Evolutionary conservation across 2,888 invertebrate species (phyloP), one percentile per base, ranked within the genome.

Genomic region (Pseudococcus longispinus): DNA sequence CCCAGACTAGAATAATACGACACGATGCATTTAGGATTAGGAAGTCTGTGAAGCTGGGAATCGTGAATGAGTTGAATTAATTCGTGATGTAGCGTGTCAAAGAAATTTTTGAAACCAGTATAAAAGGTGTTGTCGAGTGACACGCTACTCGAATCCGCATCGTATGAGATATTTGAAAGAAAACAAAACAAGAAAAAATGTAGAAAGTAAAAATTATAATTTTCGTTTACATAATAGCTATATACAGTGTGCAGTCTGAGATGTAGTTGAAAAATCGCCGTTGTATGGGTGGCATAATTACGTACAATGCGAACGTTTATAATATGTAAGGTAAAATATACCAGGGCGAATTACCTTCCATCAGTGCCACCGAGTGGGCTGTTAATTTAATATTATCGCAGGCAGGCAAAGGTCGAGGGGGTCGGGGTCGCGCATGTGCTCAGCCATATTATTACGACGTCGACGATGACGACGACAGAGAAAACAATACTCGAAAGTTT

Each of bases 161-260:
- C 65, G 26, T 26, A 1, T 26, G 8, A 5, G 20, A 70, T 8
- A 9, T 20, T 60, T 9, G 60, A 60, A 60, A 23, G 9, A 55
- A 55, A 20, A 55, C n/a, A n/a, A n/a, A 55, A 46, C 2, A 13
- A 11, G n/a, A 18, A 70, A 26, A 29, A 29, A 29, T 29, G 8
- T 70, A 70, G 70, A 70, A 70, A 70, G 70, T 70, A 70, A 70
- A 70, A 70, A 70, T 70, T 70, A 70, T 29, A 70, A 70, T 70
- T 29, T 32, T 29, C 13, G 26, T 26, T n/a, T 70, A 29, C 29
- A 20, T 70, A 70, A 70, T 70, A 29, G 18, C 20, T 15, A 11
- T 29, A 11, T 15, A 55, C 60, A 51, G 23, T 1, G 9, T 60
- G 20, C 3, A 55, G 37, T n/a, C n/a, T 46, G 13, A 37, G 37